A percentile compares a stretch with the other conserved stretches of the same genome.
Conservation (phyloP, 2,888 invertebrate species). For the Minunthozetes semirufus region DNA sequence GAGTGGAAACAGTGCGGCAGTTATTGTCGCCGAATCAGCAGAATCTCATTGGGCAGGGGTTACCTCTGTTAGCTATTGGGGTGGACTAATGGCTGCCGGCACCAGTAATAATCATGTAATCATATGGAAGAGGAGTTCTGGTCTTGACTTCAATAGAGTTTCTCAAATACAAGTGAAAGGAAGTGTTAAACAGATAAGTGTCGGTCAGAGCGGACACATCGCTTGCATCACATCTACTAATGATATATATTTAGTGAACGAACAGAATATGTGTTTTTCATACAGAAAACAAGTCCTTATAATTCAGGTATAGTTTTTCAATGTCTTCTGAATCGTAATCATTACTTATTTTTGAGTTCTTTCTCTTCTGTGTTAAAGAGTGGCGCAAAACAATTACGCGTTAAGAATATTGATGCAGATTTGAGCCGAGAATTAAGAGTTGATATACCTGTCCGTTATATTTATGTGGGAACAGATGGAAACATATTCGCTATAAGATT, state of each 20-base stretch:
- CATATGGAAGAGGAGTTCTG: conserved; percentile 62
- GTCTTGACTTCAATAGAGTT: conserved; percentile 36
- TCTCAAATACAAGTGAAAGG: conserved; percentile 63
- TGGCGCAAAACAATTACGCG: conserved; percentile 29
- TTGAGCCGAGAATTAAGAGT: conserved; percentile 16
- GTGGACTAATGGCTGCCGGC: conserved; percentile 51
- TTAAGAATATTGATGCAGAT: conserved; percentile 6
- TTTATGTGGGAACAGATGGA: conserved; percentile 16
- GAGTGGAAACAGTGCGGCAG: conserved; percentile 80
- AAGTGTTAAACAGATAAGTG: conserved; percentile 73
- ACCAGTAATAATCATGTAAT: conserved; percentile 82
- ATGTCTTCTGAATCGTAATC: no score
- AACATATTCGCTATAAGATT: conserved; percentile 13
- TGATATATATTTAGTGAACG: conserved; percentile 75
- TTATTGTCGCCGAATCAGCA: conserved; percentile 47
- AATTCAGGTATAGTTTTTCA: conserved; percentile 50
- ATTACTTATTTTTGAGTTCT: no score
- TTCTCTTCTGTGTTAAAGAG: no score
- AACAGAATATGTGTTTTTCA: conserved; percentile 73
- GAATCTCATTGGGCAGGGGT: conserved; percentile 36
- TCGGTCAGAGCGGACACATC: conserved; percentile 48
- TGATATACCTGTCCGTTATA: conserved; percentile 18
- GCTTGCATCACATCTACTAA: conserved; percentile 52
- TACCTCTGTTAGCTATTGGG: conserved; percentile 17
- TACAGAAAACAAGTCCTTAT: conserved; percentile 60